phyloP scores from a whole-genome alignment of 2,888 invertebrate genomes.

The Agriopis marginaria region DNA sequence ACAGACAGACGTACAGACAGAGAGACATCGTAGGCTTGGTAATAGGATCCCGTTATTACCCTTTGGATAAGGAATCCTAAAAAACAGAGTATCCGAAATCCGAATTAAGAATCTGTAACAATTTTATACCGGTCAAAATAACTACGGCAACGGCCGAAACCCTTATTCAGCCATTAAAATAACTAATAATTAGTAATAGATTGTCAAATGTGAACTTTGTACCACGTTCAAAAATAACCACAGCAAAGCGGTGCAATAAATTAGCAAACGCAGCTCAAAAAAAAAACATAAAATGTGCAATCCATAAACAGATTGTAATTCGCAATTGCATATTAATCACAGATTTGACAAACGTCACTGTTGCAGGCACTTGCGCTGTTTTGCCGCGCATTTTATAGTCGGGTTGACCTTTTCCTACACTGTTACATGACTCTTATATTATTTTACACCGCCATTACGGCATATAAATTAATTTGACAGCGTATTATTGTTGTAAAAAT shows the following conservation, averaged over 20 bases:
- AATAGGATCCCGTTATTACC: too few relatives aligned
- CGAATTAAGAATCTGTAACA: too few relatives aligned
- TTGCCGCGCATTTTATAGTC: slow-evolving; percentile 40
- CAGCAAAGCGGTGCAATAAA: background rate
- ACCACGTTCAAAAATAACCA: background rate
- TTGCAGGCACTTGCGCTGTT: slow-evolving; percentile 43
- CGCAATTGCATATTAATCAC: slow-evolving; percentile 19
- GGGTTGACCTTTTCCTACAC: slow-evolving; percentile 39
- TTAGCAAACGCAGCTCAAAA: background rate
- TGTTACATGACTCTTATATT: slow-evolving; percentile 28
- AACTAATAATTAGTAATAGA: too few relatives aligned
- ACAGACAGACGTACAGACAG: too few relatives aligned
- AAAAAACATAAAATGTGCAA: background rate
- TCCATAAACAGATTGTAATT: slow-evolving; percentile 1
- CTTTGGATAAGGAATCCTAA: too few relatives aligned
- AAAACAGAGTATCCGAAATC: too few relatives aligned
- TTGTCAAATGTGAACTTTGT: background rate
- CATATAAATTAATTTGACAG: slow-evolving; percentile 19
- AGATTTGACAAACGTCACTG: slow-evolving; percentile 39
- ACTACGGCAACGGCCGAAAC: too few relatives aligned
- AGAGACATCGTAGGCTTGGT: too few relatives aligned
- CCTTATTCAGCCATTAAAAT: too few relatives aligned
- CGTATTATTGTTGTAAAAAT: slow-evolving; percentile 8
- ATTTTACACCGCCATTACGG: slow-evolving; percentile 18
- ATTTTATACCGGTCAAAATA: too few relatives aligned